Percentiles rank a stretch among this genome's conserved stretches.
Conservation (phyloP, 1,140 invertebrate species). For the Heliconius eleuchia region DNA sequence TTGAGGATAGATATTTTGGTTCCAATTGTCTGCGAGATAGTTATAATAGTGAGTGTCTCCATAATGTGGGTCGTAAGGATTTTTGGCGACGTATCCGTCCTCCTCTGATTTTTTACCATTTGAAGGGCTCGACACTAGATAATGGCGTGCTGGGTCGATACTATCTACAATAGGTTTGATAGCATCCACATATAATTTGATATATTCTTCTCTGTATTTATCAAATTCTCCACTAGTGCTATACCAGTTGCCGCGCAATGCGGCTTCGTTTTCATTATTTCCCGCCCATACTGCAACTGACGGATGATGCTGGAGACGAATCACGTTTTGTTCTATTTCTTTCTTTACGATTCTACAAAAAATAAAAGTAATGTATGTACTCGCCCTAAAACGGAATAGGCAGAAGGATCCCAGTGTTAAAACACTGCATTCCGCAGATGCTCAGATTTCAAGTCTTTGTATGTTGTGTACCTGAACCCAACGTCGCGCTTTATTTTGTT, state of each 20-base stretch:
- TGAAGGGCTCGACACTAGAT: conserved; percentile 94
- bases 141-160: conserved; percentile 85
- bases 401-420: no score
- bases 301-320: conserved; percentile 93
- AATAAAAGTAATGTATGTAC: not conserved
- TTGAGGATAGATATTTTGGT: conserved; percentile 87
- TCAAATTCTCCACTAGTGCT: conserved; percentile 82
- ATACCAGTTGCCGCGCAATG: conserved; percentile 93
- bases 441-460: no score
- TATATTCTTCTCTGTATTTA: conserved; percentile 90
- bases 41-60: conserved; percentile 98
- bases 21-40: conserved; percentile 92
- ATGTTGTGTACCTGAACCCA: no score
- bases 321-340: conserved; percentile 93
- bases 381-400: no score
- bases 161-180: conserved; percentile 86
- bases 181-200: conserved; percentile 91
- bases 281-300: conserved; percentile 95
- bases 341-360: conserved; percentile 83
- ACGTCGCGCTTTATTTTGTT: no score
- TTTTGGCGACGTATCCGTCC: conserved; percentile 88
- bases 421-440: no score
- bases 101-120: conserved; percentile 91
- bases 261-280: conserved; percentile 99
- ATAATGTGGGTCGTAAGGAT: conserved; percentile 90